Base-by-base conservation (phyloP, 2,888 invertebrate species). In the Boloria euphrosyne region DNA sequence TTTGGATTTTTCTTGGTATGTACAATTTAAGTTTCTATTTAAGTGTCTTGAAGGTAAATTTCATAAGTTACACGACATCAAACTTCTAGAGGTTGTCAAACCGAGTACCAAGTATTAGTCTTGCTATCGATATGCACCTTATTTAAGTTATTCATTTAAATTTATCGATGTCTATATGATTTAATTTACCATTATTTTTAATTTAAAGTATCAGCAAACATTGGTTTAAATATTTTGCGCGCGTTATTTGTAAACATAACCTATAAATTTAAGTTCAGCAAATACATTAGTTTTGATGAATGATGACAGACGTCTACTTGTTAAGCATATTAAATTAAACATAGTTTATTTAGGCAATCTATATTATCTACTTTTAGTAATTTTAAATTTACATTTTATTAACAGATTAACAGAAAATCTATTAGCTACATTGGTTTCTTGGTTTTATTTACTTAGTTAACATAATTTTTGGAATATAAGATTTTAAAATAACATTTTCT, bases 201-300 rank as follows among this genome's bases (percentile, higher is more conserved):
- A n/a, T 31, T 5, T 13, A 59, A 72, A 67, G 44, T 53, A 66
- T 53, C 60, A 57, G 44, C 10, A 38, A 52, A 66, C 64, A 75
- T 75, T 17, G 13, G 17, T 13, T 44, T 31, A 50, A 54, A 67
- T 54, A 67, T 64, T 66, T 70, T 68, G 71, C 72, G 73, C 68
- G 75, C 73, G 75, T 74, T 74, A 78, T 76, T 90, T 89, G 90
- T 90, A 90, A 90, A 90, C 90, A 90, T 90, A 90, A 90, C 90
- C 90, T 90, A 82, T 17, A 89, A 90, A 82, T 58, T 53, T 27
- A 13, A 57, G n/a, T 47, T 44, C 14, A 64, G 46, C 18, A n/a
- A 59, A 59, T 59, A 64, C 27, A 38, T 14, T 6, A 52, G 44
- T 51, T 52, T 27, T 14, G 17, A 2, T 2, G 4, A 44, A 3